phyloP scores from a whole-genome alignment of 2,797 vertebrate species.

The Manis javanica region DNA sequence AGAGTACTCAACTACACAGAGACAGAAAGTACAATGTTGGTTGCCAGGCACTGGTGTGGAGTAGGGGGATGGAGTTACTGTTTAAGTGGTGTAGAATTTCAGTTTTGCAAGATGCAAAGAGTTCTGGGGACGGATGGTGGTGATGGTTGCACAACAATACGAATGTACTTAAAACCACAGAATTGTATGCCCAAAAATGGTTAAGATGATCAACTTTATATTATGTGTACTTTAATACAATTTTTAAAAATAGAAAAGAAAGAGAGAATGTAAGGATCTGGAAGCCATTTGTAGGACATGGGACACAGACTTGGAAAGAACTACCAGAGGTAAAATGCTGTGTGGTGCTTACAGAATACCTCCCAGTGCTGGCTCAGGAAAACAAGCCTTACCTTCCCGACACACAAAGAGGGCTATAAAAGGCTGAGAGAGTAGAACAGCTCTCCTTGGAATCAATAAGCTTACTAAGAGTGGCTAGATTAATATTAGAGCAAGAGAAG shows the following conservation, averaged over 20 bases:
- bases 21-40: background rate
- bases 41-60: background rate
- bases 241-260: background rate
- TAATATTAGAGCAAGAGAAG: background rate
- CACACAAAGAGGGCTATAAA: background rate
- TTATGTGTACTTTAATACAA: background rate
- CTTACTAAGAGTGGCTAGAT: background rate
- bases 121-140: background rate
- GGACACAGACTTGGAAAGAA: background rate
- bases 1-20: background rate
- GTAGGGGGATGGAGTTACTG: background rate
- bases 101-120: background rate
- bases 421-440: background rate
- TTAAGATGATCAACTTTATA: background rate
- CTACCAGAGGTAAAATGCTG: background rate
- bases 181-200: background rate
- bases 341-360: background rate
- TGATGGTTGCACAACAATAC: background rate
- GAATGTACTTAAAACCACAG: background rate
- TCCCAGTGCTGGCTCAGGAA: background rate
- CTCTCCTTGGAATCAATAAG: background rate
- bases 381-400: background rate
- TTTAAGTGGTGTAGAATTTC: background rate
- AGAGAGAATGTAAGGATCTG: background rate
- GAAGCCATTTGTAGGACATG: background rate